Evolutionary conservation across 2,888 invertebrate species (phyloP).

Genomic region (Lasiommata megera): DNA sequence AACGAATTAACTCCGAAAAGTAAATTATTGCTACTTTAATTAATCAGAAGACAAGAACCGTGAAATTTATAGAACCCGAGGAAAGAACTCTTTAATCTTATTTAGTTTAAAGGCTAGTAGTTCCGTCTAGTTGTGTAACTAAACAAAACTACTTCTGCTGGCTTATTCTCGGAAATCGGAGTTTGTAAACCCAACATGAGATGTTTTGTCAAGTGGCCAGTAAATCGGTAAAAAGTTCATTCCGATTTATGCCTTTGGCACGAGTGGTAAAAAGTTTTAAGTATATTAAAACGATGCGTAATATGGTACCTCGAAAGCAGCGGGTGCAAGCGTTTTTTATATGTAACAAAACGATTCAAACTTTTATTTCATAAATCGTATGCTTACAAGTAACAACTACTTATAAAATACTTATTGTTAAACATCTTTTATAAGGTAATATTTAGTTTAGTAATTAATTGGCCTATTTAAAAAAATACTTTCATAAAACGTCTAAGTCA

Average conservation of each 20-base stretch:
- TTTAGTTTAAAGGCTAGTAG: slow-evolving; percentile 35
- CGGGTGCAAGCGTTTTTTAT: no score
- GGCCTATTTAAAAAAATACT: no score
- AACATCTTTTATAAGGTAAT: no score
- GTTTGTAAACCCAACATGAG: slow-evolving; percentile 11
- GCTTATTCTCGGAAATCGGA: slow-evolving; percentile 20
- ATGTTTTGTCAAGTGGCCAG: slow-evolving; percentile 23
- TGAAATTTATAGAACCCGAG: slow-evolving; percentile 38
- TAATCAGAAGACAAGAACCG: slow-evolving; percentile 32
- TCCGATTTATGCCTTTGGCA: slow-evolving; percentile 18
- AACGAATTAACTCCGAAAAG: slow-evolving; percentile 11
- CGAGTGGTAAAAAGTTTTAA: slow-evolving; percentile 10
- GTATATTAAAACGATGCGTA: slow-evolving; percentile 10
- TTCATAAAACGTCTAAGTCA: no score
- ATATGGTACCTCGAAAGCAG: background rate
- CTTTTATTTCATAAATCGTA: no score
- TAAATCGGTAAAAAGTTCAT: slow-evolving; percentile 15
- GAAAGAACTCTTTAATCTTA: slow-evolving; percentile 40
- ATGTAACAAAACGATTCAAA: no score
- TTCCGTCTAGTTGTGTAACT: slow-evolving; percentile 26
- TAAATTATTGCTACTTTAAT: slow-evolving; percentile 24
- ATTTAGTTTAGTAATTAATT: no score
- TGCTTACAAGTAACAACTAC: no score
- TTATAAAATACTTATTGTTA: no score
- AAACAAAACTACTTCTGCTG: slow-evolving; percentile 24